Conservation (phyloP, 2,113 vertebrate genomes). For the Oncorhynchus kisutch region DNA sequence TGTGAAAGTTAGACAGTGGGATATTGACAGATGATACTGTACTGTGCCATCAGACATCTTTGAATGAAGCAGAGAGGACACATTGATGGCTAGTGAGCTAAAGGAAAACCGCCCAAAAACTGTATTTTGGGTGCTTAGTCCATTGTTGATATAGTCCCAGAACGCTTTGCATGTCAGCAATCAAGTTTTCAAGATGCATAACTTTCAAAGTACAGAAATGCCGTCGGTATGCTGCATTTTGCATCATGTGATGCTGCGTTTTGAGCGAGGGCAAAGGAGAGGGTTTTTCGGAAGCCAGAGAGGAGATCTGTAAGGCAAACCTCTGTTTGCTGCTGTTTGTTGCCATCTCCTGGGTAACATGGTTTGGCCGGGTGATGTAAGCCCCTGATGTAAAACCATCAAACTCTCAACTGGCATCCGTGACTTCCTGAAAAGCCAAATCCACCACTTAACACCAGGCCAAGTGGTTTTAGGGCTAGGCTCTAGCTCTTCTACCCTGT, state of each 20-base stretch:
- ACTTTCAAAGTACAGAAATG: too few species aligned
- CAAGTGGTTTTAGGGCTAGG: slow-evolving; percentile 3
- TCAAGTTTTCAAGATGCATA: too few species aligned
- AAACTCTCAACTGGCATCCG: slow-evolving; percentile 24
- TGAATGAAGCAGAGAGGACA: background rate
- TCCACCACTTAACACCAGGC: slow-evolving; percentile 28
- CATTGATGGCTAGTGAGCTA: too few species aligned
- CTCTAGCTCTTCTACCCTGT: too few species aligned
- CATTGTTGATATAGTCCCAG: too few species aligned
- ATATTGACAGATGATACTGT: background rate
- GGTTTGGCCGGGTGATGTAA: slow-evolving; percentile 34
- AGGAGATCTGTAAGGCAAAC: background rate
- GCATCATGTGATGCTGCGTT: too few species aligned
- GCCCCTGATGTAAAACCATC: slow-evolving; percentile 17
- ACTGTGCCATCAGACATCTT: too few species aligned
- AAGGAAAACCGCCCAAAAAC: too few species aligned
- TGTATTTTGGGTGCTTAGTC: too few species aligned
- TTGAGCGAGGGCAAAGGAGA: background rate
- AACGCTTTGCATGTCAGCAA: too few species aligned
- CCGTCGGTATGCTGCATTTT: too few species aligned
- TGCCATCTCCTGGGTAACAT: slow-evolving; percentile 51
- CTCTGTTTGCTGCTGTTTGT: slow-evolving; percentile 61
- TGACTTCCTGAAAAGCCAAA: slow-evolving; percentile 21
- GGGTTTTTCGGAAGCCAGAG: background rate
- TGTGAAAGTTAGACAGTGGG: background rate